Conservation (phyloP, 2,113 vertebrate species). For the Urocitellus parryii region DNA sequence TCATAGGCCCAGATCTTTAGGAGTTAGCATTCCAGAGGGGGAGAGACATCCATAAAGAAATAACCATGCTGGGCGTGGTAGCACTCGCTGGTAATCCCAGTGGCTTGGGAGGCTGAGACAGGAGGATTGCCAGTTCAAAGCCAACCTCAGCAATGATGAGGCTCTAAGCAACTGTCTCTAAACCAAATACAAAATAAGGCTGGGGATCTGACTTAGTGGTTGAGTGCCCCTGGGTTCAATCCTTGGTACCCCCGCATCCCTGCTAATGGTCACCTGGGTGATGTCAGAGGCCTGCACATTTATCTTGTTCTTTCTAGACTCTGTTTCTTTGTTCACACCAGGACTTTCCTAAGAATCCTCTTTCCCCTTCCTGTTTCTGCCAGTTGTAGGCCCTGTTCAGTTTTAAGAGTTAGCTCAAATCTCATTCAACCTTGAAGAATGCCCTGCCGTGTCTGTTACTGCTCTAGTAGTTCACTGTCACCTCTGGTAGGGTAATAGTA, state of each 20-base stretch:
- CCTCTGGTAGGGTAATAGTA: background rate
- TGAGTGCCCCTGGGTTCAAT: too few relatives aligned
- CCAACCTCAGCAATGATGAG: too few relatives aligned
- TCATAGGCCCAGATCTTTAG: background rate
- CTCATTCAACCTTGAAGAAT: background rate
- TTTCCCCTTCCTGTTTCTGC: background rate
- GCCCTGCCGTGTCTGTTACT: background rate
- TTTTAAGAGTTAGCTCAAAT: background rate
- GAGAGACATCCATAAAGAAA: background rate
- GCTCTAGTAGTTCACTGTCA: background rate
- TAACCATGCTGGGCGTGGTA: background rate
- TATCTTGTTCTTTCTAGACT: background rate
- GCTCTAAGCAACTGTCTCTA: too few relatives aligned
- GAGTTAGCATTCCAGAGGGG: background rate
- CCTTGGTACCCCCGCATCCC: too few relatives aligned
- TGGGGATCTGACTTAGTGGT: too few relatives aligned
- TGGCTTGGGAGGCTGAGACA: too few relatives aligned
- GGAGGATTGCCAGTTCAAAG: too few relatives aligned
- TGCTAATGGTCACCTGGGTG: background rate
- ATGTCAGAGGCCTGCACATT: background rate
- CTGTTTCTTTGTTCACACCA: background rate
- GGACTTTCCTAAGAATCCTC: background rate
- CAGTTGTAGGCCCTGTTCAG: background rate
- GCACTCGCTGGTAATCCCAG: too few relatives aligned
- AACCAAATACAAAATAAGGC: too few relatives aligned